Evolutionary conservation across 1,140 invertebrate species (phyloP), one percentile per base, ranked within the genome.

Genomic region (Euura lappo): DNA sequence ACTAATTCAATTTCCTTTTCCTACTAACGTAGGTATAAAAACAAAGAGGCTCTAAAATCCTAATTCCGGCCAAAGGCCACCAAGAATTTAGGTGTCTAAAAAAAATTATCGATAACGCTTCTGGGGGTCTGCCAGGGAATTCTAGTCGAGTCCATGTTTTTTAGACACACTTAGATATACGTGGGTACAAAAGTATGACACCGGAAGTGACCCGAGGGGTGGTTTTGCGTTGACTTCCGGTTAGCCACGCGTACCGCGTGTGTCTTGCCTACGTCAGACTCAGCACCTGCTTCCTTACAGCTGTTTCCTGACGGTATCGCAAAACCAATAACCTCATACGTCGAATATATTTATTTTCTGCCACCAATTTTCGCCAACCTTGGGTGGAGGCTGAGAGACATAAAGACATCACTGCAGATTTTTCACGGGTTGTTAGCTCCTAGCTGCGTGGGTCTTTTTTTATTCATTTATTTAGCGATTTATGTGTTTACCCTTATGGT

Each of bases 241-340:
- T 79, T 74, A 70, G 79, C 82, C 84, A 85, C 83, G 84, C 83
- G 84, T 78, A 77, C 79, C 75, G 77, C 83, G 79, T 84, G 83
- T 83, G 84, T 83, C 82, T 79, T 77, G 76, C 70, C 76, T 77
- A 84, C 84, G 84, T 86, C 83, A 86, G 72, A 74, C 73, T 28
- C 28, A 28, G 28, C 81, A 83, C 81, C 81, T 83, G 81, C 80
- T 81, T 81, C 76, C 78, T 81, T 73, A 81, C 81, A 83, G 81
- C 81, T 83, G 81, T 83, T 83, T 81, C 79, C 75, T 81, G 51
- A 60, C 8, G 5, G 51, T n/a, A 60, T 60, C 51, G 51, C 8
- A 60, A 60, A 28, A 28, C 28, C 28, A 28, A 28, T 28, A 28
- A 28, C 28, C 28, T 28, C 28, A 28, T 28, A 28, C 28, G 28